Evolutionary conservation across 1,140 invertebrate genomes (phyloP).

Genomic region (Leguminivora glycinivorella): DNA sequence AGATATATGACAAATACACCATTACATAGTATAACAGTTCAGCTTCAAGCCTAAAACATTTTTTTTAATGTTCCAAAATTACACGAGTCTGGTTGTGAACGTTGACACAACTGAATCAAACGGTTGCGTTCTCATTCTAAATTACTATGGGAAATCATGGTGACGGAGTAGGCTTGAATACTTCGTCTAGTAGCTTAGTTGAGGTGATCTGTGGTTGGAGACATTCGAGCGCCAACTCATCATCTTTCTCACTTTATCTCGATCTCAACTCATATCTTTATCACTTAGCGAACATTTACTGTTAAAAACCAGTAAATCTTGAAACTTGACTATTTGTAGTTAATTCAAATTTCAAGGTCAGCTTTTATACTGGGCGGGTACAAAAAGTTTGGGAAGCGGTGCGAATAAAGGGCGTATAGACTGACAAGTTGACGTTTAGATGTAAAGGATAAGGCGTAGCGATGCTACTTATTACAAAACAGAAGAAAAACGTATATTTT

Average conservation of each 20-base stretch:
- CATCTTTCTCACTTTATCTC: slow-evolving; percentile 20
- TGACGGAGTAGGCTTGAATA: no score
- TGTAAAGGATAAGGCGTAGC: background rate
- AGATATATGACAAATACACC: no score
- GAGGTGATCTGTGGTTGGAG: no score
- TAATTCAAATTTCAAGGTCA: background rate
- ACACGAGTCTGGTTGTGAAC: no score
- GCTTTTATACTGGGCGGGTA: background rate
- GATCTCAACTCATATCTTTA: background rate
- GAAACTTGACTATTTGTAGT: background rate
- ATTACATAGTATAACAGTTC: no score
- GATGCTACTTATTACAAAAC: slow-evolving; percentile 7
- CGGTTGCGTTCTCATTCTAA: no score
- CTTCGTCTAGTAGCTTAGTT: no score
- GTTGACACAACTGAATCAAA: no score
- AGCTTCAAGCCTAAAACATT: no score
- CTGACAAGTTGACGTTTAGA: slow-evolving; percentile 4
- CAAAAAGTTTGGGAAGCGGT: background rate
- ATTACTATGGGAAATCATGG: no score
- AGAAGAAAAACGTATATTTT: slow-evolving; percentile 4
- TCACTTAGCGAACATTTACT: background rate
- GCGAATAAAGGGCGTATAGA: background rate
- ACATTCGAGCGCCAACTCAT: slow-evolving; percentile 11
- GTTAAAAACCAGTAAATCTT: background rate
- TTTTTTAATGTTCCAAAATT: no score